phyloP scores from a whole-genome alignment of 2,113 vertebrate genomes.

The Stigmatopora nigra region DNA sequence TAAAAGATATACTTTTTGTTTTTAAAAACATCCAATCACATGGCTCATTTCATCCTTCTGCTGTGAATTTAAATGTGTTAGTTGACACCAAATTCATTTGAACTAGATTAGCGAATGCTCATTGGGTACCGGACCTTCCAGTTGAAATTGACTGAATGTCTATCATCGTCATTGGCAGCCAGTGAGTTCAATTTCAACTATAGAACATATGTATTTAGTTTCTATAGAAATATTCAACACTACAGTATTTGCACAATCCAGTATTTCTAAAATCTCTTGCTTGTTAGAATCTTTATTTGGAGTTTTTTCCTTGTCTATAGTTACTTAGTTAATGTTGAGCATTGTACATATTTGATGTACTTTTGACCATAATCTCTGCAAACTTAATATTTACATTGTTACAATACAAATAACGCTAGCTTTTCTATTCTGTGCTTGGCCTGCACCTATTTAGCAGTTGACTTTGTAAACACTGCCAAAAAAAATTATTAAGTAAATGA shows the following conservation, averaged over 20 bases:
- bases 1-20: not conserved
- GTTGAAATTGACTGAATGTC: no score
- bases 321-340: not conserved
- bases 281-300: not conserved
- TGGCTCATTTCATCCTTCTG: no score
- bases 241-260: no score
- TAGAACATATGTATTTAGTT: no score
- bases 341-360: not conserved
- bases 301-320: not conserved
- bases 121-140: no score
- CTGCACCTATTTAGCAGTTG: not conserved
- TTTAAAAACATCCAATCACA: not conserved
- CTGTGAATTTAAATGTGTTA: no score
- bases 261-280: not conserved
- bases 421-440: conserved; percentile 10
- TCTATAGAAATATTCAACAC: no score
- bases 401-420: not conserved
- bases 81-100: no score
- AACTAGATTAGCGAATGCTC: no score
- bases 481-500: not conserved
- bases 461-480: conserved; percentile 2
- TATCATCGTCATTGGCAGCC: no score
- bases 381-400: not conserved
- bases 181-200: no score
- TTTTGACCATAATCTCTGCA: not conserved